Conservation (phyloP, 2,113 vertebrate genomes). For the Nycticorax nycticorax region DNA sequence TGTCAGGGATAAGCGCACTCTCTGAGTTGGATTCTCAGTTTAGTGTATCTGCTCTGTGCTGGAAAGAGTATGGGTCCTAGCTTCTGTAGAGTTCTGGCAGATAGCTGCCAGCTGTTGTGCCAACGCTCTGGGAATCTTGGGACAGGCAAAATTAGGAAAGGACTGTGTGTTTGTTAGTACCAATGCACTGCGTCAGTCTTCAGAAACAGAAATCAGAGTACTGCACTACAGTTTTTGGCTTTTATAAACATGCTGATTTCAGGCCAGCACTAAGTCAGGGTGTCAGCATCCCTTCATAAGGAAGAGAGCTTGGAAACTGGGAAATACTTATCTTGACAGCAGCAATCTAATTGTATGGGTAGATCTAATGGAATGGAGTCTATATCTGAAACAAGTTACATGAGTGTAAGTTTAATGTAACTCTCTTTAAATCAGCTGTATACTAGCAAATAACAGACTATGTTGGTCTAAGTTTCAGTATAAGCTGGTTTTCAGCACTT, state of each 20-base stretch:
- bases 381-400: background rate
- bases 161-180: background rate
- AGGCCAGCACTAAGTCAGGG: background rate
- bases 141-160: background rate
- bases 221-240: background rate
- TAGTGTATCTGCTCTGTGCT: background rate
- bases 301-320: background rate
- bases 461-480: background rate
- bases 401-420: background rate
- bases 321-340: background rate
- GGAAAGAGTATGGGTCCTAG: background rate
- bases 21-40: background rate
- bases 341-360: background rate
- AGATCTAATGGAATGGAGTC: background rate
- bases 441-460: accelerated
- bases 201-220: background rate
- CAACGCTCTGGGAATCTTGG: background rate
- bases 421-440: background rate
- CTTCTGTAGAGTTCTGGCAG: background rate
- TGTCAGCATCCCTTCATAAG: background rate
- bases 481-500: background rate
- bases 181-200: background rate
- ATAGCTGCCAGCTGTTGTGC: background rate
- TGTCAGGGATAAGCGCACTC: background rate
- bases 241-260: background rate